Evolutionary conservation across 1,140 invertebrate genomes (phyloP), one percentile per base, ranked within the genome.

Genomic region (Bilobella aurantiaca): DNA sequence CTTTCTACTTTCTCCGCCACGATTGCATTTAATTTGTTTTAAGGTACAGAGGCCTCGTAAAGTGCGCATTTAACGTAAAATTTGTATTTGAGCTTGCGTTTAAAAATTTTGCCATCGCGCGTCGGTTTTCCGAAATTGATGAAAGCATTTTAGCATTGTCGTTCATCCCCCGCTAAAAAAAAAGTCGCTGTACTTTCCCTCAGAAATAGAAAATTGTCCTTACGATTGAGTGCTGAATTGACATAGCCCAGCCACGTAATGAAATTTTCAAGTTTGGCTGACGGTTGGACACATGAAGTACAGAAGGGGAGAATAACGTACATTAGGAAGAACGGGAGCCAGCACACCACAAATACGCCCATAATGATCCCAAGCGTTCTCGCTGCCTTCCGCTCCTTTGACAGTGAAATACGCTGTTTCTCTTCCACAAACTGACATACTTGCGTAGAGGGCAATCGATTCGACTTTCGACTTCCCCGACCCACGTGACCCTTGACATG

Each of bases 231-330:
- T n/a, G 90, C 90, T 27, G 93, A 96, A 79, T 99, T 98, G 65
- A 96, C 86, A 77, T 98, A 99, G 27, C 96, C 96, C 42, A 98
- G 83, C 96, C 96, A 99, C 30, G 91, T 93, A 72, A 93, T 91
- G 74, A 93, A 90, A 76, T 92, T 91, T 47, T 88, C 86, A 62
- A 93, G 79, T 73, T 86, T 85, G 42, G 85, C 83, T 3, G 87
- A 89, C 16, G 89, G 86, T 75, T 87, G 87, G 53, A 75, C 75
- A 75, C 89, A 91, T 53, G 79, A 81, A 1, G 82, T 77, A 76
- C 91, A 95, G 75, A 93, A 93, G 0, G 91, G 90, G 62, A 90
- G 81, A 62, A 93, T 91, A 37, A 97, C 86, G 77, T 98, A 98
- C 82, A 94, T 89, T 12, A 96, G 84, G 75, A 97, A 95, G 78